phyloP scores from a whole-genome alignment of 2,888 invertebrate genomes.

The Cryptops parisi region DNA sequence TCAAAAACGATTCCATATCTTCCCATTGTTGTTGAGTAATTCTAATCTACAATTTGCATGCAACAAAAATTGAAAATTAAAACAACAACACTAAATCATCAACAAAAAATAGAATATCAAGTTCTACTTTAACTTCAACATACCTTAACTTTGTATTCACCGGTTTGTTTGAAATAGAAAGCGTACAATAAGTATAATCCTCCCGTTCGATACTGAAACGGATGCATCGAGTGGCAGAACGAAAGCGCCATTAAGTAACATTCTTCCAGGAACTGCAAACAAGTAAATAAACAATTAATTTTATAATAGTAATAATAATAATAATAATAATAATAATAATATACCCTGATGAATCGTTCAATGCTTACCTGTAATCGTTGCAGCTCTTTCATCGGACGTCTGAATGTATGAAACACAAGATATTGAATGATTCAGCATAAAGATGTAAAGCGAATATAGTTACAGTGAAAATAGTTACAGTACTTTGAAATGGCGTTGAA shows the following conservation, averaged over 20 bases:
- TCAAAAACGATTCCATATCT: not conserved
- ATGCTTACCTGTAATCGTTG: no score
- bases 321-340: no score
- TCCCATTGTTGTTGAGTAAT: not conserved
- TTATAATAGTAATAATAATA: no score
- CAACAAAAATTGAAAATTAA: not conserved
- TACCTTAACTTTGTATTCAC: not conserved
- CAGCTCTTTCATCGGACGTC: no score
- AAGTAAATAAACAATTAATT: no score
- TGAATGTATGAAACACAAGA: no score
- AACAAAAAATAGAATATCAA: not conserved
- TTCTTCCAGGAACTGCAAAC: not conserved
- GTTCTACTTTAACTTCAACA: not conserved
- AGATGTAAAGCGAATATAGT: no score
- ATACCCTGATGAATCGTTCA: no score
- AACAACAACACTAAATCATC: no score
- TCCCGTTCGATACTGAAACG: not conserved
- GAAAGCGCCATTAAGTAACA: not conserved
- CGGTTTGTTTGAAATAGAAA: not conserved
- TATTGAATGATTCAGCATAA: no score
- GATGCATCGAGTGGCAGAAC: not conserved
- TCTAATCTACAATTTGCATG: not conserved
- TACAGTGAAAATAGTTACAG: no score
- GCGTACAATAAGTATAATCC: not conserved
- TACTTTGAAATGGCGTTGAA: not conserved